These are phyloP conservation scores for Thunnus thynnus DNA, from an alignment of 2,113 vertebrate species.

Conservation along the genomic window DNA sequence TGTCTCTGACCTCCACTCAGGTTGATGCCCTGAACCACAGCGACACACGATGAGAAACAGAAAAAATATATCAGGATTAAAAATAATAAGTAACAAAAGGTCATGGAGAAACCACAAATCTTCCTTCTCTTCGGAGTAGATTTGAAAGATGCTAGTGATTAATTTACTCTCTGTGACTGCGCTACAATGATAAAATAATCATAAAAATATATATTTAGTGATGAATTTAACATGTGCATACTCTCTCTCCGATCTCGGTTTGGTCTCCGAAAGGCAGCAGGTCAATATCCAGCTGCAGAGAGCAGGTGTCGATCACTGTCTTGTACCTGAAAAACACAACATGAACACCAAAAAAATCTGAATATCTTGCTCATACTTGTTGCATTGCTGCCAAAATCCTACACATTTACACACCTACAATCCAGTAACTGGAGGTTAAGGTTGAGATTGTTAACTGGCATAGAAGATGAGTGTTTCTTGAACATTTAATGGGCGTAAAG, in stretches of 20 bases:
- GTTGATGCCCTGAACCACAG: constrained; percentile 92
- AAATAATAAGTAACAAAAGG: neutral
- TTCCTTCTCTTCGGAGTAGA: neutral
- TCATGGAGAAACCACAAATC: neutral
- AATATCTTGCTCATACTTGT: too few species aligned
- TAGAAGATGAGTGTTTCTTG: too few species aligned
- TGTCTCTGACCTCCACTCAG: constrained; percentile 97
- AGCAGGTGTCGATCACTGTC: constrained; percentile 96
- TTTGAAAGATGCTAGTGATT: neutral
- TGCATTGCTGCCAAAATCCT: too few species aligned
- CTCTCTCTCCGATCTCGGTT: constrained; percentile 99
- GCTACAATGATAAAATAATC: neutral
- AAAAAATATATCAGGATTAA: too few species aligned
- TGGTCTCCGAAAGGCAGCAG: constrained; percentile 97
- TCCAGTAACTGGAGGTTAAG: too few species aligned
- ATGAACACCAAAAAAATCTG: too few species aligned
- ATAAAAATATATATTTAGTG: neutral
- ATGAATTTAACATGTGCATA: constrained; percentile 60
- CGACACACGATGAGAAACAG: neutral
- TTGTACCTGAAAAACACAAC: constrained; percentile 89
- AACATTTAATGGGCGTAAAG: too few species aligned
- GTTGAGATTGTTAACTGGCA: too few species aligned
- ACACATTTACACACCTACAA: too few species aligned
- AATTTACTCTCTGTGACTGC: too few species aligned
- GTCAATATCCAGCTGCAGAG: constrained; percentile 98